phyloP scores from a whole-genome alignment of 2,113 vertebrate species.

The Actenoides lindsayi region DNA sequence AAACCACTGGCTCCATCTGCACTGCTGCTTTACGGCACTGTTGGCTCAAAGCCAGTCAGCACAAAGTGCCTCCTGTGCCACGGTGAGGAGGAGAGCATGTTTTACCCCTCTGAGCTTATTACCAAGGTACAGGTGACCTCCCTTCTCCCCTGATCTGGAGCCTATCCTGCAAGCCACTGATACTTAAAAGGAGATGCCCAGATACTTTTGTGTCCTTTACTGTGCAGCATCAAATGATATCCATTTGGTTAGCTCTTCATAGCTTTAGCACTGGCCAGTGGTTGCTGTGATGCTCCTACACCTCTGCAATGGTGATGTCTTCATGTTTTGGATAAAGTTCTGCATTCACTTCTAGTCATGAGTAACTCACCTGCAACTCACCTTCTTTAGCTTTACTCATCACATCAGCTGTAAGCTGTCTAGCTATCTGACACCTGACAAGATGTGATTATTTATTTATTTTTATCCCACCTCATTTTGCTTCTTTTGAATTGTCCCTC shows the following conservation, averaged over 20 bases:
- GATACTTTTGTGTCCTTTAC: not conserved
- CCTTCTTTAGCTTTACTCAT: not conserved
- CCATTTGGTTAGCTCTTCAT: not conserved
- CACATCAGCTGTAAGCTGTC: not conserved
- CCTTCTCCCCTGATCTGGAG: not conserved
- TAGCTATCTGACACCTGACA: not conserved
- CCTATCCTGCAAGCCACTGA: not conserved
- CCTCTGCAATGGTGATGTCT: not conserved
- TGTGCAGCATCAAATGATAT: not conserved
- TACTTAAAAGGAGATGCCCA: not conserved
- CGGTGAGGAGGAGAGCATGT: not conserved
- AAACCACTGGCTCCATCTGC: not conserved
- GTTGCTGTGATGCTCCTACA: not conserved
- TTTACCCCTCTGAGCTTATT: not conserved
- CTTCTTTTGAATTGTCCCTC: not conserved
- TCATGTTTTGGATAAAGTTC: not conserved
- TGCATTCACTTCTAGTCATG: not conserved
- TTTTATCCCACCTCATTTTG: not conserved
- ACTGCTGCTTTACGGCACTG: not conserved
- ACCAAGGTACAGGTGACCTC: not conserved
- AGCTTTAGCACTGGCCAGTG: not conserved
- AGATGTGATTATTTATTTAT: not conserved
- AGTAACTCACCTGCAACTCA: not conserved
- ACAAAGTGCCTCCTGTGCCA: accelerated
- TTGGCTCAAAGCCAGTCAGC: not conserved